Evolutionary conservation across 2,888 invertebrate genomes (phyloP).

Genomic region (Sesia bembeciformis): DNA sequence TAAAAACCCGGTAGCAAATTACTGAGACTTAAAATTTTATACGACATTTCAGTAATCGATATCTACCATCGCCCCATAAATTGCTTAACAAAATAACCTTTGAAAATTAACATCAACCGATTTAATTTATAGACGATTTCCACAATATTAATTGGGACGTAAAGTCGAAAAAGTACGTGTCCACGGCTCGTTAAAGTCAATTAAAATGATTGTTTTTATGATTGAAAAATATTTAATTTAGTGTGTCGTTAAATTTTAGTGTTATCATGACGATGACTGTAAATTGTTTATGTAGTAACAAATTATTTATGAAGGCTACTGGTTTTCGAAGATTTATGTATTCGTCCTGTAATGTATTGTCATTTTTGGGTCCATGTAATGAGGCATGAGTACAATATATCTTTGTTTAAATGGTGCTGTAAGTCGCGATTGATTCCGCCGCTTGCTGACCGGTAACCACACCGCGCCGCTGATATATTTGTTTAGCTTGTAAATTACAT

Average conservation of each 20-base stretch:
- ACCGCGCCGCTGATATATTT: no score
- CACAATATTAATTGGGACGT: constrained; percentile 10
- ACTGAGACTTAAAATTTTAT: no score
- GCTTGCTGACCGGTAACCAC: no score
- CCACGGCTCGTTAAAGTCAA: constrained; percentile 12
- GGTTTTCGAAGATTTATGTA: not conserved
- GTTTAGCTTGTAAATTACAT: no score
- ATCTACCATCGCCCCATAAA: no score
- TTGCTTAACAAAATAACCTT: constrained; percentile 1
- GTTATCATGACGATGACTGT: not conserved
- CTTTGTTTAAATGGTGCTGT: no score
- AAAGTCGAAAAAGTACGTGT: constrained; percentile 9
- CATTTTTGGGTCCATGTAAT: no score
- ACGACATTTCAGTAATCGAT: no score
- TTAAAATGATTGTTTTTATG: constrained; percentile 14
- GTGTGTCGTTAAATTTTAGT: constrained; percentile 14
- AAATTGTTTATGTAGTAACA: not conserved
- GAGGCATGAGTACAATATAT: no score
- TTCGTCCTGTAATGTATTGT: no score
- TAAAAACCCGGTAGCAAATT: no score
- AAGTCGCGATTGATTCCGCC: no score
- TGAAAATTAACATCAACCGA: constrained; percentile 6
- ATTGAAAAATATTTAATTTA: constrained; percentile 13
- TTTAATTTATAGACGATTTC: constrained; percentile 10
- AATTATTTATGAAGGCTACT: not conserved